Evolutionary conservation across 2,797 vertebrate genomes (phyloP).

Genomic region (Euthynnus affinis): DNA sequence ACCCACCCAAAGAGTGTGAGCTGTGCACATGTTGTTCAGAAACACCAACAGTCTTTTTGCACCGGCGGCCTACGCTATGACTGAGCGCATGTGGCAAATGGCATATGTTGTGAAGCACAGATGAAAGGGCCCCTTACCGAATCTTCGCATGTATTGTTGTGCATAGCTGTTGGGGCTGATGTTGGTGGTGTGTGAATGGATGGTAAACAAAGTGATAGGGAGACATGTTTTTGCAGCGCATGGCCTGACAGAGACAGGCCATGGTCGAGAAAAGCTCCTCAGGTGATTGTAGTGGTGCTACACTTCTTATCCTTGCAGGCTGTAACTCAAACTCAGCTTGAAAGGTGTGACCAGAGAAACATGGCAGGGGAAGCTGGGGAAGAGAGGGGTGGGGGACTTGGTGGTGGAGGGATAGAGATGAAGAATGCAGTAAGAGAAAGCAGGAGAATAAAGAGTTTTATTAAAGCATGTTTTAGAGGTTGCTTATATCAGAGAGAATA

Average conservation of each 20-base stretch:
- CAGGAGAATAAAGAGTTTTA: constrained; percentile 26
- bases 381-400: not conserved
- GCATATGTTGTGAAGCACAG: constrained; percentile 63
- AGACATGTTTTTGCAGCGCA: constrained; percentile 46
- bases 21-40: constrained; percentile 49
- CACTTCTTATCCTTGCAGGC: constrained; percentile 61
- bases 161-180: constrained; percentile 54
- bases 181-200: constrained; percentile 54
- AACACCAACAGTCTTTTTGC: constrained; percentile 51
- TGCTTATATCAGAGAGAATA: constrained; percentile 11
- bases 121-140: constrained; percentile 41
- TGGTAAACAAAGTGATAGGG: constrained; percentile 62
- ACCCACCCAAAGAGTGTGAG: constrained; percentile 25
- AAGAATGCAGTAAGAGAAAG: constrained; percentile 35
- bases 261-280: constrained; percentile 68
- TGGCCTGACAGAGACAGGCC: constrained; percentile 59
- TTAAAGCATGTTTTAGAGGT: constrained; percentile 43
- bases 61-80: constrained; percentile 37
- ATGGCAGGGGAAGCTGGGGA: constrained; percentile 25
- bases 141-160: constrained; percentile 47
- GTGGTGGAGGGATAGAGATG: constrained; percentile 22
- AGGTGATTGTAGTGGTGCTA: constrained; percentile 67
- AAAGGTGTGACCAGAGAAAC: constrained; percentile 73
- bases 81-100: constrained; percentile 64
- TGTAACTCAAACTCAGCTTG: constrained; percentile 76